Conservation (phyloP, 2,797 vertebrate species). For the Pteropus rufus region DNA sequence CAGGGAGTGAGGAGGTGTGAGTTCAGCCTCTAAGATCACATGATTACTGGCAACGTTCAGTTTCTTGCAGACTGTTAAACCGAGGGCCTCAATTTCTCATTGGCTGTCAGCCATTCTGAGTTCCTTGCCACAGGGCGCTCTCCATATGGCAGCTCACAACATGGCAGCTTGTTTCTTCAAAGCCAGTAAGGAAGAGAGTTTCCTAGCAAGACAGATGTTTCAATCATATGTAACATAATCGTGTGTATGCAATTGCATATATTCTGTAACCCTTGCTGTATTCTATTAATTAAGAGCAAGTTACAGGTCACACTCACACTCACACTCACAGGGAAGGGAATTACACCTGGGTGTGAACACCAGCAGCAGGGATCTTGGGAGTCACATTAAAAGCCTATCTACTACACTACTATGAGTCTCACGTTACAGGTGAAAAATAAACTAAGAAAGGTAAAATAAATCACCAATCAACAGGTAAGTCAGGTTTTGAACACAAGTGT, state of each 20-base stretch:
- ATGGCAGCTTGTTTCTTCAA: neutral
- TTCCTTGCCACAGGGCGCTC: neutral
- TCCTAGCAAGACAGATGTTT: neutral
- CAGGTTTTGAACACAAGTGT: neutral
- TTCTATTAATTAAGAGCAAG: neutral
- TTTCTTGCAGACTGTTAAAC: neutral
- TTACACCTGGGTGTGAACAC: neutral
- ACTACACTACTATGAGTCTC: neutral
- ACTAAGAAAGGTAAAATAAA: neutral
- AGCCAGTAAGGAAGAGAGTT: neutral
- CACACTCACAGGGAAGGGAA: neutral
- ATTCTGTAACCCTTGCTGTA: neutral
- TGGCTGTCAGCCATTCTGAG: neutral
- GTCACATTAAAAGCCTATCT: neutral
- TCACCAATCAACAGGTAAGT: neutral
- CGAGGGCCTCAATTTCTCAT: neutral
- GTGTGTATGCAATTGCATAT: neutral
- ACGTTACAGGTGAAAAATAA: constrained; percentile 36
- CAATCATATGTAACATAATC: neutral
- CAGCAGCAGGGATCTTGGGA: neutral
- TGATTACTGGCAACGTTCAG: neutral
- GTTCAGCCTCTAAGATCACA: neutral
- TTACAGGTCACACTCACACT: fast-evolving
- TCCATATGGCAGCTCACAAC: neutral
- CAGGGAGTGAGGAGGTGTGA: neutral